These are phyloP conservation scores for Stigmatopora nigra DNA, from an alignment of 2,113 vertebrate species.

Conservation along the genomic window DNA sequence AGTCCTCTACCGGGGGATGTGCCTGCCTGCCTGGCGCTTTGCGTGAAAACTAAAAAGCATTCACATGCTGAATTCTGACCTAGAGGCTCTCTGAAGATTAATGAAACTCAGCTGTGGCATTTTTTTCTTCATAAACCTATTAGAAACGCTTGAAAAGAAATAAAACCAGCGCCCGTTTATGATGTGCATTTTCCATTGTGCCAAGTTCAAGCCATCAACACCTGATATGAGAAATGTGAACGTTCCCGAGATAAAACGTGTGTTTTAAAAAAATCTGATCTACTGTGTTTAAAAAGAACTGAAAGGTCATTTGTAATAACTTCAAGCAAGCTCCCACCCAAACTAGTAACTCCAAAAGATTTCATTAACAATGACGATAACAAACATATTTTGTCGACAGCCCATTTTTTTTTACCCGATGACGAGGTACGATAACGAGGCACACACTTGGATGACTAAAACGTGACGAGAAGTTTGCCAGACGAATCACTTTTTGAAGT, in stretches of 20 bases:
- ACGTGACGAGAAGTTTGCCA: too few relatives aligned
- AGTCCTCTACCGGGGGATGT: slow-evolving; percentile 18
- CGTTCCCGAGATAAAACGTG: slow-evolving; percentile 4
- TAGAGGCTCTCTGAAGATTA: neutral
- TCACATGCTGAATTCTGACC: neutral
- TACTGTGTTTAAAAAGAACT: neutral
- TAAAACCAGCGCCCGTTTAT: neutral
- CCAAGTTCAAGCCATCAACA: slow-evolving; percentile 11
- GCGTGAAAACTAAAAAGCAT: slow-evolving; percentile 18
- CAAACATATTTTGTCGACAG: too few relatives aligned
- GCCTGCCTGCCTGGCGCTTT: slow-evolving; percentile 27
- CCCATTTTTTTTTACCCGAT: too few relatives aligned
- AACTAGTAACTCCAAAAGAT: slow-evolving; percentile 4
- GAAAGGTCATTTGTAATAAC: slow-evolving; percentile 11
- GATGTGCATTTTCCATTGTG: neutral
- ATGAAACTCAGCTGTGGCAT: neutral
- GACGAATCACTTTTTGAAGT: too few relatives aligned
- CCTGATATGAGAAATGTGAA: slow-evolving; percentile 22
- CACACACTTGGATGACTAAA: too few relatives aligned
- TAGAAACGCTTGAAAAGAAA: neutral
- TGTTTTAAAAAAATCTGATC: neutral
- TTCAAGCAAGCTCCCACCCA: neutral
- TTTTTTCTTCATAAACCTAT: neutral
- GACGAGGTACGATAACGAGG: too few relatives aligned
- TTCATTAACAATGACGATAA: neutral